Conservation (phyloP, 2,888 invertebrate species). For the Julus scanicus region DNA sequence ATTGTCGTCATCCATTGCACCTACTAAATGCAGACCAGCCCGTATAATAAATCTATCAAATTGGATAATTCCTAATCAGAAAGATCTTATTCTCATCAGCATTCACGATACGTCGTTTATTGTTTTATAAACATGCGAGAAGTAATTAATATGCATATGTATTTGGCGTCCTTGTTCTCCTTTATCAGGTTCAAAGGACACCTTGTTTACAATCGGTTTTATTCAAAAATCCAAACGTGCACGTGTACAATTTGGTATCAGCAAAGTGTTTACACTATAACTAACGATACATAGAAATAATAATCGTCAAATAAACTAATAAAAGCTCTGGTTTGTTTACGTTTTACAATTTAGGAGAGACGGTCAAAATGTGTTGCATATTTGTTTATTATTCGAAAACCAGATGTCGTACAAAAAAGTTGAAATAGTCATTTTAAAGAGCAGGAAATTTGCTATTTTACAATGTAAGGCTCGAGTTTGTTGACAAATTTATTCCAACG, state of each 20-base stretch:
- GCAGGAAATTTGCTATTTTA: too few relatives aligned
- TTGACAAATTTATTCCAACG: too few relatives aligned
- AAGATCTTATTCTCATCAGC: background rate
- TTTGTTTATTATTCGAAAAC: too few relatives aligned
- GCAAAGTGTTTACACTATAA: background rate
- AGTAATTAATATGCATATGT: background rate
- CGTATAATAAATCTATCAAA: background rate
- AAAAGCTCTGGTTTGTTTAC: too few relatives aligned
- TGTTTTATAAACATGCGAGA: background rate
- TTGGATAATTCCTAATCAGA: background rate
- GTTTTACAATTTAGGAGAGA: too few relatives aligned
- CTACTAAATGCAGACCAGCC: background rate
- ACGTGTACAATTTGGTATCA: background rate
- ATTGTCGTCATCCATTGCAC: background rate
- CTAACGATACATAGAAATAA: background rate
- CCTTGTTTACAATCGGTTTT: background rate
- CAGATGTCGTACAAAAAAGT: too few relatives aligned
- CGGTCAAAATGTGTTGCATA: too few relatives aligned
- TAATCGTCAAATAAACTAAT: background rate
- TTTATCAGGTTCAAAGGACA: slow-evolving; percentile 1
- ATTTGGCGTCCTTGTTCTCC: background rate
- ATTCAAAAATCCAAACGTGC: background rate
- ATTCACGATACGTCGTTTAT: background rate
- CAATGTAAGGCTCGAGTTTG: too few relatives aligned
- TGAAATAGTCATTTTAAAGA: too few relatives aligned